Base-by-base conservation (phyloP, 2,888 invertebrate species). In the Noctua janthe region DNA sequence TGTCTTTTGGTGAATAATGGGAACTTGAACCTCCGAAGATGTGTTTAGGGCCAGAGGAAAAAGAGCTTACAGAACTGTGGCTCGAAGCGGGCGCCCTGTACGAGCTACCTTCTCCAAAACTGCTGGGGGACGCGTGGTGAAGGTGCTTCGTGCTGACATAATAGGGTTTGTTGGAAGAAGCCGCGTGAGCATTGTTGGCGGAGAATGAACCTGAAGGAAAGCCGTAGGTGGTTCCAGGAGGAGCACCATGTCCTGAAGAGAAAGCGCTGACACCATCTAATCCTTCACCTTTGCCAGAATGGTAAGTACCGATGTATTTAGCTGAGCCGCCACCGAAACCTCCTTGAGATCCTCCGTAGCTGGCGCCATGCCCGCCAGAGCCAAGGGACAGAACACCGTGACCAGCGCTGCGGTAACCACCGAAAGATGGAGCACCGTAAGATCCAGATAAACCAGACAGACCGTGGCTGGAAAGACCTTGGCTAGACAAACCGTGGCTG, bases 1-100 rank as follows among this genome's bases (percentile, higher is more conserved):
- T 88, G 83, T 97, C 97, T 83, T 95, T 95, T 43, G 95, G 93
- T 47, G 94, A 87, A 85, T 95, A 95, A 51, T 94, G 94, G n/a
- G 94, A 91, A 80, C 93, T 93, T 8, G 92, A 90, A 56, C 94
- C 92, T 54, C 95, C 94, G 71, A 94, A 94, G 75, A 93, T 95
- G 84, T 94, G 94, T 90, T 96, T 96, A 76, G 96, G 95, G 13
- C 94, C 93, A 64, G 94, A 92, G 11, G 95, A 94, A 81, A 91
- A 94, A 20, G 95, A 94, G 83, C 92, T 94, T 59, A 94, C 79
- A 10, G 96, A 92, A 75, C 95, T 93, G 74, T 94, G 94, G 70
- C 94, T 90, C 10, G 94, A 92, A 70, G 90, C 82, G 1, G 96
- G 94, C 0, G 94, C 91, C 87, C 93, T 95, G 91, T 92, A 96